These are phyloP conservation scores for Scatophagus argus DNA, from an alignment of 2,113 vertebrate species.

Conservation along the genomic window DNA sequence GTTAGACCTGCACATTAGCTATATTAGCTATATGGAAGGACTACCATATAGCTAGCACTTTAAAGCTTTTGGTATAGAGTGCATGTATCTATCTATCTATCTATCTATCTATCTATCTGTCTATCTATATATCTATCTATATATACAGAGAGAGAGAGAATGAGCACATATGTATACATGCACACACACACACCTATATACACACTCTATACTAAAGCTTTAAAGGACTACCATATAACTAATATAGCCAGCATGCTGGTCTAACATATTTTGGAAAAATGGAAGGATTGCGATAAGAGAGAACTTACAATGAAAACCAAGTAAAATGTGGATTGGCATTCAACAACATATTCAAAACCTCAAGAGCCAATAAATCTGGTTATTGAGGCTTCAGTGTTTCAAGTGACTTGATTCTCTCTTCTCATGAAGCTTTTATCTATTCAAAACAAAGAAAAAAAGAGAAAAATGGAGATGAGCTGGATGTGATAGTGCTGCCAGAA, in stretches of 20 bases:
- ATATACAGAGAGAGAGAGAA: no score
- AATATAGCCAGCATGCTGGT: no score
- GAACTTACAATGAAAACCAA: slow-evolving; percentile 4
- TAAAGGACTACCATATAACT: neutral
- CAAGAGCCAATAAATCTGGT: slow-evolving; percentile 38
- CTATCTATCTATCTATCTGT: no score
- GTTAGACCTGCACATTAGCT: no score
- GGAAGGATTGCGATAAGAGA: neutral
- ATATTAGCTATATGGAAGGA: no score
- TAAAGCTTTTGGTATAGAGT: no score
- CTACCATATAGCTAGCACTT: no score
- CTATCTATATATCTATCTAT: no score
- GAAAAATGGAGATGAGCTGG: slow-evolving; percentile 68
- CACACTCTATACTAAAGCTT: neutral
- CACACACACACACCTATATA: no score
- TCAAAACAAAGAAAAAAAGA: slow-evolving; percentile 57
- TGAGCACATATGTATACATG: no score
- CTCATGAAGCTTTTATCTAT: slow-evolving; percentile 65
- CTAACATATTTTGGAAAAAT: neutral
- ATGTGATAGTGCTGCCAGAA: slow-evolving; percentile 68
- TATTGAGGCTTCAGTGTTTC: slow-evolving; percentile 43
- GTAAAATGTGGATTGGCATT: slow-evolving; percentile 10
- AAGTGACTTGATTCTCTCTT: slow-evolving; percentile 57
- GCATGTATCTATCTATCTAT: no score
- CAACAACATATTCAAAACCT: slow-evolving; percentile 36